Evolutionary conservation across 2,113 vertebrate species (phyloP), one percentile per base, ranked within the genome.

Genomic region (Tauraco erythrolophus): DNA sequence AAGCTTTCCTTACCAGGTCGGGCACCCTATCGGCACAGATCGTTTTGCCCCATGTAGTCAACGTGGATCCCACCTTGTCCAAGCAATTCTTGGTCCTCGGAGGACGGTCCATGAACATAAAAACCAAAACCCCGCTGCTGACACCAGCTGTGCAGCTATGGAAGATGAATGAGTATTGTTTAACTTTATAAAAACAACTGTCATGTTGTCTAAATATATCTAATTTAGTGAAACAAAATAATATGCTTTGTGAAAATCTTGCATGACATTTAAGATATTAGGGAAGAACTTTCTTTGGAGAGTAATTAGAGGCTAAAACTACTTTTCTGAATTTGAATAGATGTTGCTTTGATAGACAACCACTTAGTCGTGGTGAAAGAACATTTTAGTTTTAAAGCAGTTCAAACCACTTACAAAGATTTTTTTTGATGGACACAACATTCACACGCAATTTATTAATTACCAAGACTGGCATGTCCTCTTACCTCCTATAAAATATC

Each of bases 201-300:
- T 96, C 30, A 22, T 93, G 78, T 95, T 95, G 88, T 94, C 90
- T 94, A 97, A 94, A 95, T 96, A 75, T 62, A 90, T 92, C 82
- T 96, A 94, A 90, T 94, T 85, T 88, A 94, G 90, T 95, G 92
- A 93, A 93, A 85, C 48, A 88, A 94, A 96, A 96, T 95, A 82
- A 93, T 5, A 79, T 85, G 84, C 88, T 94, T 78, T 83, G 60
- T 94, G 65, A 58, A 93, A 95, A 94, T 88, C 62, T 60, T 90
- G 57, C 30, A 8, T 85, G 84, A 91, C 88, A 72, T 70, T 89
- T 87, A 89, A 93, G 95, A 94, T 82, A 92, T 90, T 43, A 88
- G 92, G 87, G 94, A 93, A 77, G 88, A 89, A 91, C 95, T 95
- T 97, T 89, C 92, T 95, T 94, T 78, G 56, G 69, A 70, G 81